Base-by-base conservation (phyloP, 2,797 vertebrate genomes). In the Catostomus latipinnis region DNA sequence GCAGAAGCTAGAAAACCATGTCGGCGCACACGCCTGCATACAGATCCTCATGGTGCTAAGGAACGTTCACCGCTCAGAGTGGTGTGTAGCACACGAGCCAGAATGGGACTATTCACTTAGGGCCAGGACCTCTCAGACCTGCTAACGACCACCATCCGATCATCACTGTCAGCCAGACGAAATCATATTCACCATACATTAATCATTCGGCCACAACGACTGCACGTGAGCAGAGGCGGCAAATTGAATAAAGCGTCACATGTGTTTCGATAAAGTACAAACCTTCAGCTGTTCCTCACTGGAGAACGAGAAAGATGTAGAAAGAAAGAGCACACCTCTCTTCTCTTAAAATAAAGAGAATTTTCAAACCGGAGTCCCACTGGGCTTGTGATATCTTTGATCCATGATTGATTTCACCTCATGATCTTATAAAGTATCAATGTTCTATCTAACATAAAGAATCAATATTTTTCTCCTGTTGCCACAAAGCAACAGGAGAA, bases 1-100 rank as follows among this genome's bases (percentile, higher is more conserved):
- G 71, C 82, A 82, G 18, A 5, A 86, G 86, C 87, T 86, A 80
- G 81, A 87, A 83, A 84, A 77, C 70, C 54, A 14, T 84, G 86
- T 83, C 74, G 81, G 76, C 9, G 60, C 82, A 85, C 85, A 86
- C 76, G n/a, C 78, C 43, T 71, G 77, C 87, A 86, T 78, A 83
- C 71, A 70, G 52, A 88, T 74, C 65, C 72, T 34, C 78, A 81
- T 56, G 74, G 78, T 82, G 68, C 54, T 12, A 58, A 88, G 83
- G 81, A 90, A 86, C 87, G 49, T 54, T 52, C 16, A 8, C 43
- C 6, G 56, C 56, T 16, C 7, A 58, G 56, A 7, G 56, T 58
- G 34, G n/a, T 8, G 1, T 50, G 58, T 34, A 14, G 52, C 16
- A 11, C 60, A 71, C 58, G 6, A 13, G 46, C 54, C 71, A 80